Base-by-base conservation (phyloP, 2,113 vertebrate species). In the Taxidea taxus region DNA sequence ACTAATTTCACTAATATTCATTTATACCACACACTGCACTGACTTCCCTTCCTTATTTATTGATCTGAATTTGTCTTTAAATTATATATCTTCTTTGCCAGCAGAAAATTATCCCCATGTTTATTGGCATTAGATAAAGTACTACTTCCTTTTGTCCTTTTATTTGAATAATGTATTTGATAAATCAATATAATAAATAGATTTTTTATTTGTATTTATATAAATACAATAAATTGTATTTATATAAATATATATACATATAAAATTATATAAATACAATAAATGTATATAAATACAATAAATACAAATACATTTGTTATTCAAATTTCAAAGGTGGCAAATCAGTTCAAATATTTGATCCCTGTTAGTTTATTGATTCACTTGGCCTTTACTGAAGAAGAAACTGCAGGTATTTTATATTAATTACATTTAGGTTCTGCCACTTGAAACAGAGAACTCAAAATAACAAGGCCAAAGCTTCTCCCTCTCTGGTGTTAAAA, bases 1-100 rank as follows among this genome's bases (percentile, higher is more conserved):
- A 66, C 9, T 84, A 23, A 20, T 84, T 80, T 87, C 21, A 84
- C 37, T 91, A 70, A 89, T 96, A 88, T 90, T 87, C 34, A 64
- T 72, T 78, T 87, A 56, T 84, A 64, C 16, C 34, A 80, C 37
- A 58, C 47, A 64, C 70, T 66, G 3, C 85, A 94, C 20, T 78
- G 27, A 66, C 34, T 86, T 87, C 23, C 8, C 62, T 87, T 56
- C 23, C 7, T 97, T 93, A 12, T 15, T 87, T 89, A 90, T 87
- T 90, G 37, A 90, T 84, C n/a, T 60, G 21, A 91, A 58, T 92
- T 95, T 29, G 14, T 93, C 75, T 90, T 93, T 94, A 94, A 88
- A 34, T 68, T 87, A 20, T 31, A 75, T 44, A 18, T 20, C 27
- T 58, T 91, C 78, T 82, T 82, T 34, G 87, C 23, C 18, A 60